These are phyloP conservation scores for Cinclus mexicanus DNA, from an alignment of 2,113 vertebrate genomes.

Conservation along the genomic window DNA sequence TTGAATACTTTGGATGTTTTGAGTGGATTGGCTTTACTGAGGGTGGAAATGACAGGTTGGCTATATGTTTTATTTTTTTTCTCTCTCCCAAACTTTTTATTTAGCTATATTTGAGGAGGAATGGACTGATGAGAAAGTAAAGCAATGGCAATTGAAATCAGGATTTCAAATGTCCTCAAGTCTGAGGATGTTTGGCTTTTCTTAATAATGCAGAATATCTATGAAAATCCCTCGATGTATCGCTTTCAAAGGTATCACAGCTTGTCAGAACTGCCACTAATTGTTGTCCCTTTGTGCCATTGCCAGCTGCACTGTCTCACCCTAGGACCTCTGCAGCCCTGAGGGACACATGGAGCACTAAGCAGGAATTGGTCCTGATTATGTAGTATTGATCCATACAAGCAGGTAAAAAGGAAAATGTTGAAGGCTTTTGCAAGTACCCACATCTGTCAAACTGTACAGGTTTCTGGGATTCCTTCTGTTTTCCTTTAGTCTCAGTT, in stretches of 20 bases:
- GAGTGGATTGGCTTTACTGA: neutral
- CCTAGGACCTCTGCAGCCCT: neutral
- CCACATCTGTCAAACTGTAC: neutral
- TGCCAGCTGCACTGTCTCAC: neutral
- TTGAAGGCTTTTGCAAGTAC: neutral
- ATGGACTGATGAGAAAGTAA: neutral
- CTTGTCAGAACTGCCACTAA: neutral
- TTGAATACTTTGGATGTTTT: neutral
- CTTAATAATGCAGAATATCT: neutral
- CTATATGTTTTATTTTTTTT: fast-evolving
- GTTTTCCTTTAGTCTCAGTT: neutral
- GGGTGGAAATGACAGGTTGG: neutral
- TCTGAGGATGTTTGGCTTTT: neutral
- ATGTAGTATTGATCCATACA: neutral
- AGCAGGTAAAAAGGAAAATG: neutral
- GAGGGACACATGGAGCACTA: neutral
- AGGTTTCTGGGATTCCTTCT: neutral
- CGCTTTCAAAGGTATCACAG: neutral
- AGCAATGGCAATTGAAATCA: neutral
- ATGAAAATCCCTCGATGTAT: neutral
- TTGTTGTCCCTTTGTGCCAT: neutral
- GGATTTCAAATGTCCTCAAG: neutral
- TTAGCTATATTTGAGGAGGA: neutral
- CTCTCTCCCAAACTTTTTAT: neutral
- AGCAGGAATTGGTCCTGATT: neutral